Evolutionary conservation across 1,140 invertebrate genomes (phyloP).

Genomic region (Calliphora vicina): DNA sequence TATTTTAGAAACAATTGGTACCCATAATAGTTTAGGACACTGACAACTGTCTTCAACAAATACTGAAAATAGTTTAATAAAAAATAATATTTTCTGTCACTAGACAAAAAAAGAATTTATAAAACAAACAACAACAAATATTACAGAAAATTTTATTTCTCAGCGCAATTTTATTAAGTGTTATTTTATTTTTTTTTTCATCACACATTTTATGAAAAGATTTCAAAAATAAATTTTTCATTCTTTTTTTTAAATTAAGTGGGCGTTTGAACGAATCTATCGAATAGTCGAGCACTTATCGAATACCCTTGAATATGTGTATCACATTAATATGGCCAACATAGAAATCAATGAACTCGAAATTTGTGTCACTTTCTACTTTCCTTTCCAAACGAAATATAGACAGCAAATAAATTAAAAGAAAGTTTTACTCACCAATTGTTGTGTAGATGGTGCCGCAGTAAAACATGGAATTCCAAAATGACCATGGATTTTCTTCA

Average conservation of each 20-base stretch:
- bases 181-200: neutral
- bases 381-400: neutral
- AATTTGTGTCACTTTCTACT: neutral
- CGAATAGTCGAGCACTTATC: neutral
- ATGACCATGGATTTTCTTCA: conserved; percentile 77
- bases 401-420: neutral
- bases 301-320: neutral
- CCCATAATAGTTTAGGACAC: too few relatives aligned
- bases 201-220: neutral
- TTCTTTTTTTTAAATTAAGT: neutral
- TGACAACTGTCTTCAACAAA: too few relatives aligned
- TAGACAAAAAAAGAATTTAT: neutral
- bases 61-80: neutral
- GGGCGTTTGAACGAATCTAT: neutral
- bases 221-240: neutral
- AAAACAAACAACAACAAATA: too few relatives aligned
- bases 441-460: conserved; percentile 93
- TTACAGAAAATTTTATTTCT: too few relatives aligned
- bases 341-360: neutral
- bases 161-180: neutral
- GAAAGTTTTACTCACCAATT: conserved; percentile 75
- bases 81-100: neutral
- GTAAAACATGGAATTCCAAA: conserved; percentile 91
- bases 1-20: too few relatives aligned
- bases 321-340: neutral